These are phyloP conservation scores for Scatophagus argus DNA, from an alignment of 2,113 vertebrate genomes.

Conservation along the genomic window DNA sequence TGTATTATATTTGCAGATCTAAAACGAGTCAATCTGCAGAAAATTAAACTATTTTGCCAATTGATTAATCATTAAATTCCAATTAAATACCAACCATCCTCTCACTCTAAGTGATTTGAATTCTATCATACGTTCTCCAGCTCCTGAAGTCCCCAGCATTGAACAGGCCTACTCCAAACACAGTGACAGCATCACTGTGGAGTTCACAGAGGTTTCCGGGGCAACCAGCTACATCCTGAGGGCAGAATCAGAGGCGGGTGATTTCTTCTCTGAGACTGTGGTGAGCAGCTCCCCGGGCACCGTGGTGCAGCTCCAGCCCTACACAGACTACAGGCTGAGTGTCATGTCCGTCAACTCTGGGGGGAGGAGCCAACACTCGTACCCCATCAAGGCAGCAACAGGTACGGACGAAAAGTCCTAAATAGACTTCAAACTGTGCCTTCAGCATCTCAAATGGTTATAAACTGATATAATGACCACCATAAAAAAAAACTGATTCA, in stretches of 20 bases:
- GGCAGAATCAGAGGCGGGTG: conserved; percentile 80
- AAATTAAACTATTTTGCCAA: too few species aligned
- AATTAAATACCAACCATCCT: too few species aligned
- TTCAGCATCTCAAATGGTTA: not conserved
- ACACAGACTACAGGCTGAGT: conserved; percentile 87
- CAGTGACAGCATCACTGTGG: conserved; percentile 92
- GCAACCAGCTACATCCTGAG: conserved; percentile 89
- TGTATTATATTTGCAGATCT: too few species aligned
- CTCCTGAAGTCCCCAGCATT: conserved; percentile 88
- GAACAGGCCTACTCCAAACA: conserved; percentile 90
- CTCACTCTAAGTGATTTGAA: not conserved
- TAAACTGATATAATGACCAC: too few species aligned
- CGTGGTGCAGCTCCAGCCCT: conserved; percentile 84
- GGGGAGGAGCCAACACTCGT: conserved; percentile 89
- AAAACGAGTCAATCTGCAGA: too few species aligned
- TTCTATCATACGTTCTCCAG: conserved; percentile 71
- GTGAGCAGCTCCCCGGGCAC: conserved; percentile 88
- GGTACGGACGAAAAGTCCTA: conserved; percentile 73
- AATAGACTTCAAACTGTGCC: not conserved
- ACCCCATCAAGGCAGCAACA: conserved; percentile 85
- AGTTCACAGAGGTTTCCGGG: conserved; percentile 87
- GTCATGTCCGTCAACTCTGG: conserved; percentile 88
- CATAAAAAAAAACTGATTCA: not conserved
- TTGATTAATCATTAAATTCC: too few species aligned
- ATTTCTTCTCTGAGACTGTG: conserved; percentile 84